These are phyloP conservation scores for Arizona elegans DNA, from an alignment of 2,113 vertebrate species.

Conservation along the genomic window DNA sequence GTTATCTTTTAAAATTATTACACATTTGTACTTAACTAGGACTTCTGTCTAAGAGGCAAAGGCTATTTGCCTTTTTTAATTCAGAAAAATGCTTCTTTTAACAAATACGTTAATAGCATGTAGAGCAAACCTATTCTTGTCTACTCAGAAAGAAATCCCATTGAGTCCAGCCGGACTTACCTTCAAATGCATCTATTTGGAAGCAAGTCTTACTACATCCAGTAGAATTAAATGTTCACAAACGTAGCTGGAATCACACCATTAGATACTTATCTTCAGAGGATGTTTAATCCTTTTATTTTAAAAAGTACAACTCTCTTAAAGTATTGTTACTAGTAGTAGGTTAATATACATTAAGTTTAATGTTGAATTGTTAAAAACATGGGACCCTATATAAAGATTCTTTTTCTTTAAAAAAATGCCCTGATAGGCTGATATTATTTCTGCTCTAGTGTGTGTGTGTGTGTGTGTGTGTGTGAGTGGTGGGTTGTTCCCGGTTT, in stretches of 20 bases:
- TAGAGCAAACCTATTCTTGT: background rate
- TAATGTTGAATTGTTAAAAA: conserved; percentile 22
- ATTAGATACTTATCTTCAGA: background rate
- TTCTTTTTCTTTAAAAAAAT: background rate
- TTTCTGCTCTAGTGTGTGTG: background rate
- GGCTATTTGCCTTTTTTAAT: conserved; percentile 68
- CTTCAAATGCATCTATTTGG: background rate
- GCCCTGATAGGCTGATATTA: background rate
- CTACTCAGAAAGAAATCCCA: background rate
- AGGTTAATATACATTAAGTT: background rate
- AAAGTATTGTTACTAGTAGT: background rate
- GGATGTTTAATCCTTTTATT: background rate
- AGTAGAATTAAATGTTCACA: background rate
- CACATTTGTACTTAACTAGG: conserved; percentile 70
- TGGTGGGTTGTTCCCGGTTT: no score
- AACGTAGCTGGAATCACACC: background rate
- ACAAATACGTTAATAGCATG: conserved; percentile 77
- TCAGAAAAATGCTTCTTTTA: conserved; percentile 69
- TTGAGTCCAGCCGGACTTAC: background rate
- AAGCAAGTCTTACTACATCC: background rate
- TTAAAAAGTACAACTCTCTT: background rate
- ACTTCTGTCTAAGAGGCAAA: conserved; percentile 69
- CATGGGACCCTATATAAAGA: background rate
- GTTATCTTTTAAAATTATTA: conserved; percentile 70
- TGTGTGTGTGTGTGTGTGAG: no score